A percentile compares a stretch with the other conserved stretches of the same genome.
Conservation (phyloP, 2,888 invertebrate genomes). For the Phragmatobia fuliginosa region DNA sequence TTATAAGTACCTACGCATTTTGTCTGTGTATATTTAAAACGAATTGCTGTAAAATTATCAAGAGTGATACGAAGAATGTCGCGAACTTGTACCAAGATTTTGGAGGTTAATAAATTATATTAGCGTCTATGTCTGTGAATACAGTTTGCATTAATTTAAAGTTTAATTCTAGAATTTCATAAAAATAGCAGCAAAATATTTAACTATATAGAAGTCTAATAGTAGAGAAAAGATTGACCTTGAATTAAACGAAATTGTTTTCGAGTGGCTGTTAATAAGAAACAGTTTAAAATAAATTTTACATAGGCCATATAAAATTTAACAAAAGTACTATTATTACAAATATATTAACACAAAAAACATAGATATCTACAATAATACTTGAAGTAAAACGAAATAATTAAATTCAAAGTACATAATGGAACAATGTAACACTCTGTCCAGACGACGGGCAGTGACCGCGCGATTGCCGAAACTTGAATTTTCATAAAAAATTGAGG, state of each 20-base stretch:
- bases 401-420: too few species aligned
- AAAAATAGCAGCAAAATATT: background rate
- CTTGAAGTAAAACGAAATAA: too few species aligned
- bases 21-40: constrained; percentile 43
- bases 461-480: too few species aligned
- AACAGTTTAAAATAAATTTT: too few species aligned
- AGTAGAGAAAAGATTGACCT: background rate
- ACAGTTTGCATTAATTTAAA: background rate
- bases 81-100: constrained; percentile 9
- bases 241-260: background rate
- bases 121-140: too few species aligned
- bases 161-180: background rate
- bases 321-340: too few species aligned
- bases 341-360: too few species aligned
- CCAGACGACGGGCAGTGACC: too few species aligned
- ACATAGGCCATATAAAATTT: too few species aligned
- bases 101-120: constrained; percentile 12
- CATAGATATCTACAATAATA: too few species aligned
- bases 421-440: background rate
- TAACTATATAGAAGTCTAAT: background rate
- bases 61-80: constrained; percentile 28
- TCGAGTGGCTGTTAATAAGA: background rate
- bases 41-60: constrained; percentile 35
- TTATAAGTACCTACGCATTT: constrained; percentile 62
- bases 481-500: too few species aligned